Evolutionary conservation across 2,113 vertebrate species (phyloP), one percentile per base, ranked within the genome.

Genomic region (Hyperopisus bebe): DNA sequence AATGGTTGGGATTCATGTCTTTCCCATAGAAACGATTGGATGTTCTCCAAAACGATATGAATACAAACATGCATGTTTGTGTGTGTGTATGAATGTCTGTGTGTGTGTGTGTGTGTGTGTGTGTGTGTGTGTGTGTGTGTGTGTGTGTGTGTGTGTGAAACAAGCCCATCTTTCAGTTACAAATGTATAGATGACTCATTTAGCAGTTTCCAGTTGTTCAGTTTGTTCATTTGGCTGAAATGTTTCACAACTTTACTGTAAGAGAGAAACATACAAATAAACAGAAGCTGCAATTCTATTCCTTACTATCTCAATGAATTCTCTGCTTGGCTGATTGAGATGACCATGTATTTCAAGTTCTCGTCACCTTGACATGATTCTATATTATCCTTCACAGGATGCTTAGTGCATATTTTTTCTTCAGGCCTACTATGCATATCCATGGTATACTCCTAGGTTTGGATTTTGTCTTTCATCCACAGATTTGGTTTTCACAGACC

Each of bases 131-230:
- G 15, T 53, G 3, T n/a, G 21, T 58, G 55, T 58, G 21, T n/a
- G 24, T n/a, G 21, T 62, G 2, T 62, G 55, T 62, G 55, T 66
- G 2, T n/a, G 2, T 27, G 24, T 27, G 58, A 66, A 70, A 70
- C 10, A 27, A 70, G n/a, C 27, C 62, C 50, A 42, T 31, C 19
- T 84, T 84, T 82, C 80, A 89, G 21, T 89, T 89, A 44, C 77
- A 89, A 89, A 89, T 46, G 50, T 84, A 89, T 84, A 84, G 77
- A 84, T 89, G 88, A 89, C 77, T 89, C 88, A 84, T 89, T 89
- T 84, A 53, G 39, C 46, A 83, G 48, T 89, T 89, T 84, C 58
- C 88, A 83, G 48, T 35, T 44, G 77, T 84, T 83, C 42, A 19
- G 51, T 55, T 53, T 31, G 82, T 35, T 82, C 35, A 55, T 89